Base-by-base conservation (phyloP, 2,113 vertebrate species). In the Poeciliopsis retropinna region DNA sequence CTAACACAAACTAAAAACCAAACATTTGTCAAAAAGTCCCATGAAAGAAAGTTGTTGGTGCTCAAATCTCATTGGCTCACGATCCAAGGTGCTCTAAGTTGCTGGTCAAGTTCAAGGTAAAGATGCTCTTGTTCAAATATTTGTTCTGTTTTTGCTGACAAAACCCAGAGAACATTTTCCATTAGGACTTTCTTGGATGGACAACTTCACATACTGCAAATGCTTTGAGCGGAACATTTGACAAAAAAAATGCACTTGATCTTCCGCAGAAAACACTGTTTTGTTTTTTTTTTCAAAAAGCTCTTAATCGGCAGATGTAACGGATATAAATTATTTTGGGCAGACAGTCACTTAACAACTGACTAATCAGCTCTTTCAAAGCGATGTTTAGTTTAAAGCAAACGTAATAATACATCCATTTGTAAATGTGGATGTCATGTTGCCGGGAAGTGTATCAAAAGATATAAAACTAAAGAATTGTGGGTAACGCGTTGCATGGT, bases 401-500 rank as follows among this genome's bases (percentile, higher is more conserved):
- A 54, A n/a, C 3, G 7, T 25, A 25, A 25, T 3, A 54, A 7
- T 2, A 54, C 8, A 15, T 19, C 41, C 17, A 7, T 72, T 72
- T 22, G 2, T 72, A 62, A 41, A 30, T 0, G 27, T 41, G 27
- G 27, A 37, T 62, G 28, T 44, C 67, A 31, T 3, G 32, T 37
- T 65, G 63, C 63, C 4, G 11, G 32, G 4, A 70, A 34, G 10
- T 10, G n/a, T 37, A 78, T 34, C 22, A 69, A 51, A 12, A 70
- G 13, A 29, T 30, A 65, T 29, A 66, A 31, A 67, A 32, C 57
- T 15, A 25, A 37, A 67, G 29, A 31, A 3, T 60, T 30, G 31
- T 73, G 70, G 32, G 74, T 71, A 76, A 62, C 31, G 64, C 28
- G 76, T 34, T 11, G 63, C 27, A 60, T 65, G n/a, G 44, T 12